These are phyloP conservation scores for Pitta sordida DNA, from an alignment of 2,113 vertebrate species.

Conservation along the genomic window DNA sequence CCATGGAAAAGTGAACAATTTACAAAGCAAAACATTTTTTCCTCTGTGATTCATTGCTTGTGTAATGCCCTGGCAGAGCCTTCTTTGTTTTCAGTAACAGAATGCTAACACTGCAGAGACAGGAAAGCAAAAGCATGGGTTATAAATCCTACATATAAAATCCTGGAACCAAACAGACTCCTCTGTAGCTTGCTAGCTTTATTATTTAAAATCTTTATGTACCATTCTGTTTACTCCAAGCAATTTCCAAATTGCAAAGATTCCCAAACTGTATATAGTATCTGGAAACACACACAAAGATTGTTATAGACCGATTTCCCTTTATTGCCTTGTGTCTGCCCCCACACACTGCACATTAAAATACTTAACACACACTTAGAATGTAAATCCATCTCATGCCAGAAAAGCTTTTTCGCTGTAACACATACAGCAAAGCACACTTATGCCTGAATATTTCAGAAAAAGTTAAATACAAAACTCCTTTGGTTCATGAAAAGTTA, in stretches of 20 bases:
- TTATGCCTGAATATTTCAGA: constrained; percentile 28
- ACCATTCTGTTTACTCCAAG: constrained; percentile 38
- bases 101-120: constrained; percentile 66
- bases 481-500: constrained; percentile 69
- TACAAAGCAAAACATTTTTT: constrained; percentile 65
- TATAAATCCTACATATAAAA: constrained; percentile 68
- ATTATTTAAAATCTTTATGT: constrained; percentile 56
- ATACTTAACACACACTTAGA: constrained; percentile 54
- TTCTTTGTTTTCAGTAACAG: constrained; percentile 65
- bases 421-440: not conserved
- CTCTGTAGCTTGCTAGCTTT: constrained; percentile 46
- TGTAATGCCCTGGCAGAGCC: constrained; percentile 62
- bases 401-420: constrained; percentile 18
- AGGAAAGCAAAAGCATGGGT: constrained; percentile 56
- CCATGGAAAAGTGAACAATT: constrained; percentile 59
- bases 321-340: constrained; percentile 55
- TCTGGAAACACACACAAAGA: constrained; percentile 22
- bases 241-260: constrained; percentile 51
- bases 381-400: constrained; percentile 24
- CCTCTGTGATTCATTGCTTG: constrained; percentile 65
- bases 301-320: constrained; percentile 31
- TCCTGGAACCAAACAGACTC: constrained; percentile 30
- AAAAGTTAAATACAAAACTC: constrained; percentile 61
- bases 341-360: constrained; percentile 56
- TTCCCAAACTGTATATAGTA: constrained; percentile 50